These are phyloP conservation scores for Danio aesculapii DNA, from an alignment of 2,797 vertebrate genomes.

Conservation along the genomic window DNA sequence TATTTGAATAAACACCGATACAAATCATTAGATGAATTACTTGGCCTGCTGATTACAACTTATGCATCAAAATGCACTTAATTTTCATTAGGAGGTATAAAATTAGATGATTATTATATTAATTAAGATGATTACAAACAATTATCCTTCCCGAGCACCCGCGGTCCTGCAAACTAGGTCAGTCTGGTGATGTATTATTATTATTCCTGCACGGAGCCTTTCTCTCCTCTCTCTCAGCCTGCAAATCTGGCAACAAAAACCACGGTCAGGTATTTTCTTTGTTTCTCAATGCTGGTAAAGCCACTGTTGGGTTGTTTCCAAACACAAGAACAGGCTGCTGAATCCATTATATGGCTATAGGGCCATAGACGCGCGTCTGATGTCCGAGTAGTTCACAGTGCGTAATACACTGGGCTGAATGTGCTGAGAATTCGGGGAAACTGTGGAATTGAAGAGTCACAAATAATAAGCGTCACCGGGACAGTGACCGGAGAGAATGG, in stretches of 20 bases:
- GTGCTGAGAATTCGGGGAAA: slow-evolving; percentile 81
- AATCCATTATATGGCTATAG: slow-evolving; percentile 75
- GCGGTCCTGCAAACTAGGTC: slow-evolving; percentile 73
- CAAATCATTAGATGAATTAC: slow-evolving; percentile 79
- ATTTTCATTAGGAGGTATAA: slow-evolving; percentile 83
- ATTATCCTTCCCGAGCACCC: slow-evolving; percentile 76
- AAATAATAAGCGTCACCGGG: slow-evolving; percentile 78
- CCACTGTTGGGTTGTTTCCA: slow-evolving; percentile 45
- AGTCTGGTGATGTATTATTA: slow-evolving; percentile 67
- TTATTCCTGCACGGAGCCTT: slow-evolving; percentile 58
- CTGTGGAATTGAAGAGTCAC: slow-evolving; percentile 83
- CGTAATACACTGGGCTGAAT: slow-evolving; percentile 75
- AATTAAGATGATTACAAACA: slow-evolving; percentile 81
- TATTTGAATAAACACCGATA: slow-evolving; percentile 84
- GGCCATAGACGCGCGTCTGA: slow-evolving; percentile 67
- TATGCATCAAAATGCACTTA: slow-evolving; percentile 82
- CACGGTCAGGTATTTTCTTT: slow-evolving; percentile 16
- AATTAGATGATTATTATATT: slow-evolving; percentile 80
- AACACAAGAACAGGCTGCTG: slow-evolving; percentile 58
- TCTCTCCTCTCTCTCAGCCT: slow-evolving; percentile 47
- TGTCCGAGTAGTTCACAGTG: slow-evolving; percentile 75
- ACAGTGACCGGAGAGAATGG: slow-evolving; percentile 57
- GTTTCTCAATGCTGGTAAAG: slow-evolving; percentile 44
- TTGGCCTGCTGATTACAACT: slow-evolving; percentile 78
- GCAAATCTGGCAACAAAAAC: background rate